Percentiles rank a stretch among this genome's conserved stretches.
These are phyloP conservation scores for Athalia circularis DNA, from an alignment of 2,888 invertebrate genomes.

Conservation along the genomic window DNA sequence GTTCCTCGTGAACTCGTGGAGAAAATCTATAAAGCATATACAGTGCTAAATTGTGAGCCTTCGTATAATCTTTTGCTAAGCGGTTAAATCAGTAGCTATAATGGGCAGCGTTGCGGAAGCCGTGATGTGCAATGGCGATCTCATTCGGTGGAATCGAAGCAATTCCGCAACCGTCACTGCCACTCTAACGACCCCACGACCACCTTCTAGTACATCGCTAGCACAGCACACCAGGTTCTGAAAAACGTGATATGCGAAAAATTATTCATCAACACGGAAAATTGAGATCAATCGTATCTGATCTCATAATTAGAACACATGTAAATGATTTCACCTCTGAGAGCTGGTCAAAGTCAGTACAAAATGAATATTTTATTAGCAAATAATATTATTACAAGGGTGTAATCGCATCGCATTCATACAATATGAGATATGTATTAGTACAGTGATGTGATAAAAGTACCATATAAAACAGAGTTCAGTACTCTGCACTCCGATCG, in stretches of 20 bases:
- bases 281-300: not conserved
- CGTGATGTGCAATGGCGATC: conserved; percentile 67
- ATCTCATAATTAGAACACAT: not conserved
- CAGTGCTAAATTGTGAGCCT: conserved; percentile 11
- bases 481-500: too few species aligned
- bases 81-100: conserved; percentile 26
- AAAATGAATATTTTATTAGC: conserved; percentile 69
- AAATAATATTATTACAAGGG: conserved; percentile 64
- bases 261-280: conserved; percentile 35
- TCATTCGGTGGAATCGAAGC: conserved; percentile 80
- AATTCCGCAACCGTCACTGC: conserved; percentile 93
- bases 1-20: too few species aligned
- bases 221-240: conserved; percentile 94
- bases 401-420: conserved; percentile 17
- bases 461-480: too few species aligned
- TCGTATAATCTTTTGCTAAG: conserved; percentile 35
- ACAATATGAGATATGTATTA: conserved; percentile 48
- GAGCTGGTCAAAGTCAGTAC: conserved; percentile 50
- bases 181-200: conserved; percentile 90
- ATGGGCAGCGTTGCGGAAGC: conserved; percentile 32
- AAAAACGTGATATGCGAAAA: conserved; percentile 66
- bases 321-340: conserved; percentile 20
- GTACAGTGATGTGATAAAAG: conserved; percentile 8
- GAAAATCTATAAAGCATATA: not conserved
- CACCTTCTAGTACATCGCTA: conserved; percentile 94